Conservation (phyloP, 2,797 vertebrate species). For the Anableps anableps region DNA sequence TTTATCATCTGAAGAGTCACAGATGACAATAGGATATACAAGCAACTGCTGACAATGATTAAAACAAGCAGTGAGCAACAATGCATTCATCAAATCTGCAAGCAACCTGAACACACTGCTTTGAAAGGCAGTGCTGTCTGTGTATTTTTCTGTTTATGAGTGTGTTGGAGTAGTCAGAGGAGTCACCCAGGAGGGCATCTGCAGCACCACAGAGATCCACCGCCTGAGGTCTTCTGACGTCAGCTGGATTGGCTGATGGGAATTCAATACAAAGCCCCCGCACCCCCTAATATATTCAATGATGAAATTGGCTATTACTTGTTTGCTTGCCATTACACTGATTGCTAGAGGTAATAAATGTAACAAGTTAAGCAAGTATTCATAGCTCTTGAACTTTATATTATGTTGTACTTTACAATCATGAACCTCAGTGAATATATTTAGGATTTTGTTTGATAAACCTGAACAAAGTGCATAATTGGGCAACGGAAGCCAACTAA, state of each 20-base stretch:
- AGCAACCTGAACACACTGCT: not conserved
- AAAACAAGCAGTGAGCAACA: not conserved
- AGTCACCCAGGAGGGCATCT: constrained; percentile 40
- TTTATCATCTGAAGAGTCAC: constrained; percentile 32
- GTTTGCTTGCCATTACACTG: constrained; percentile 42
- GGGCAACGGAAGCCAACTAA: not conserved
- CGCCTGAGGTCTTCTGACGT: constrained; percentile 62
- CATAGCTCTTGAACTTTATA: not conserved
- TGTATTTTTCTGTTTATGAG: constrained; percentile 1
- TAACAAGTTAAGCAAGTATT: constrained; percentile 4
- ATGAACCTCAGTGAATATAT: not conserved
- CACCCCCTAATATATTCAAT: constrained; percentile 58
- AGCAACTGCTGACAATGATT: constrained; percentile 6
- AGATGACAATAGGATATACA: not conserved
- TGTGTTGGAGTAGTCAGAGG: constrained; percentile 26
- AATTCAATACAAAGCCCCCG: constrained; percentile 67
- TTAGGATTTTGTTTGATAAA: not conserved
- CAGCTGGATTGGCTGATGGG: constrained; percentile 62
- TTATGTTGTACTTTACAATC: not conserved
- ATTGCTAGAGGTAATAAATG: constrained; percentile 9
- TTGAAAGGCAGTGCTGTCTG: not conserved
- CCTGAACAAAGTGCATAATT: not conserved
- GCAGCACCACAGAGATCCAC: constrained; percentile 42
- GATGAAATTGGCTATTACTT: constrained; percentile 46
- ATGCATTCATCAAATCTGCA: constrained; percentile 3